A percentile compares a stretch with the other conserved stretches of the same genome.
Conservation (phyloP, 2,113 vertebrate genomes). For the Origma solitaria region DNA sequence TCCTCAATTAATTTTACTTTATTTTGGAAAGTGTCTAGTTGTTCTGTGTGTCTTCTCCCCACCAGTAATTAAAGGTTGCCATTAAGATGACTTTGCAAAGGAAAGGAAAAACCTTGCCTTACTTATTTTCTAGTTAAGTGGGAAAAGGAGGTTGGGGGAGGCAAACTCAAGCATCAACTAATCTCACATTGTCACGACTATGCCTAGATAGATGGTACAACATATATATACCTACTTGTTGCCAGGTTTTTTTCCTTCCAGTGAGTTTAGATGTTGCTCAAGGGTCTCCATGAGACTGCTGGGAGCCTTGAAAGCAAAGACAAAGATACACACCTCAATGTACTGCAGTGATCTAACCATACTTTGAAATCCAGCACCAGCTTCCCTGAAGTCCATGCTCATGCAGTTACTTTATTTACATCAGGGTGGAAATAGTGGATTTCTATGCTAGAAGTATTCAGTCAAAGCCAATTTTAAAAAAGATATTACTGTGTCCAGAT, state of each 20-base stretch:
- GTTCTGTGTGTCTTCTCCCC: not conserved
- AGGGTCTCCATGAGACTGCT: constrained; percentile 97
- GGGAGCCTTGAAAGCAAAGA: constrained; percentile 83
- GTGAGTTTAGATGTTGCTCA: constrained; percentile 96
- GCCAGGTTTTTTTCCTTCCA: constrained; percentile 94
- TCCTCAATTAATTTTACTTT: not conserved
- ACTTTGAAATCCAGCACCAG: not conserved
- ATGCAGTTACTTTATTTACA: not conserved
- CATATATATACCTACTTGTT: constrained; percentile 74
- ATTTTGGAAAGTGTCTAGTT: not conserved
- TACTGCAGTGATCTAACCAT: not conserved
- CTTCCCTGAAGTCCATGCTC: not conserved
- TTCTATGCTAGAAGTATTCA: not conserved
- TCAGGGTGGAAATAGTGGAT: not conserved
- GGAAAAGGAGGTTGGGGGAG: not conserved
- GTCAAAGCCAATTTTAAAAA: not conserved
- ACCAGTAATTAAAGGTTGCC: not conserved
- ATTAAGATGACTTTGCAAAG: not conserved
- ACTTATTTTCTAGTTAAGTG: not conserved
- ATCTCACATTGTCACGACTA: not conserved
- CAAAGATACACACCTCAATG: constrained; percentile 10
- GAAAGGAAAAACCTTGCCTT: not conserved
- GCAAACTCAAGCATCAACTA: not conserved
- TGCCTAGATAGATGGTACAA: not conserved
- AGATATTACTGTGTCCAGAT: not conserved